These are phyloP conservation scores for Isurus oxyrinchus DNA, from an alignment of 2,113 vertebrate species.

Conservation along the genomic window DNA sequence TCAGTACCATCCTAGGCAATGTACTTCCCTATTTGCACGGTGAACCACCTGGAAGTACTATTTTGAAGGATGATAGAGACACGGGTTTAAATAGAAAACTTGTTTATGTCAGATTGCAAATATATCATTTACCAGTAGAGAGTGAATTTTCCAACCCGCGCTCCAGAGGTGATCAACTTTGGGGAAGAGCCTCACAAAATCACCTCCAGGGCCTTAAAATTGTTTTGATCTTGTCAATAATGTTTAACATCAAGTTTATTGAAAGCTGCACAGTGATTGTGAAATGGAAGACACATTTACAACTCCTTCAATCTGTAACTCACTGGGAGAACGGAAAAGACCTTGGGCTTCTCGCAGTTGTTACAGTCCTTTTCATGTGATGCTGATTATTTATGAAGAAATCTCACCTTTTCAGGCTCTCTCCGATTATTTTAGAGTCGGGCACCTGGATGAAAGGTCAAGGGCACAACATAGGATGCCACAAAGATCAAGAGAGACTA, in stretches of 20 bases:
- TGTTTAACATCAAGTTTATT: neutral
- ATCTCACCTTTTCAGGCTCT: neutral
- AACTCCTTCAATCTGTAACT: neutral
- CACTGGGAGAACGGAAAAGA: neutral
- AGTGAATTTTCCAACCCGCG: neutral
- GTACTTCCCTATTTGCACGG: neutral
- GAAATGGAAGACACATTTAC: neutral
- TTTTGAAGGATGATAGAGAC: neutral
- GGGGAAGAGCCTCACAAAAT: neutral
- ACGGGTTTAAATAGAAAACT: neutral
- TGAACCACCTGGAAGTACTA: neutral
- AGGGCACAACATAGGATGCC: neutral
- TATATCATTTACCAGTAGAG: neutral
- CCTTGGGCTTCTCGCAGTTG: too few species aligned
- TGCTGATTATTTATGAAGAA: neutral
- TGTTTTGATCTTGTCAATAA: neutral
- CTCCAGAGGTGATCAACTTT: neutral
- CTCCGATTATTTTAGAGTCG: neutral
- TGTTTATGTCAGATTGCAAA: neutral
- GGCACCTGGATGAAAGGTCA: neutral
- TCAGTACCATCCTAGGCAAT: neutral
- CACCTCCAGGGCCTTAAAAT: neutral
- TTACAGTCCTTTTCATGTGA: neutral
- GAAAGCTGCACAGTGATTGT: neutral
- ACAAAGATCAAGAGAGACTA: neutral